These are phyloP conservation scores for Chrysina gloriosa DNA, from an alignment of 2,888 invertebrate species.

Conservation along the genomic window DNA sequence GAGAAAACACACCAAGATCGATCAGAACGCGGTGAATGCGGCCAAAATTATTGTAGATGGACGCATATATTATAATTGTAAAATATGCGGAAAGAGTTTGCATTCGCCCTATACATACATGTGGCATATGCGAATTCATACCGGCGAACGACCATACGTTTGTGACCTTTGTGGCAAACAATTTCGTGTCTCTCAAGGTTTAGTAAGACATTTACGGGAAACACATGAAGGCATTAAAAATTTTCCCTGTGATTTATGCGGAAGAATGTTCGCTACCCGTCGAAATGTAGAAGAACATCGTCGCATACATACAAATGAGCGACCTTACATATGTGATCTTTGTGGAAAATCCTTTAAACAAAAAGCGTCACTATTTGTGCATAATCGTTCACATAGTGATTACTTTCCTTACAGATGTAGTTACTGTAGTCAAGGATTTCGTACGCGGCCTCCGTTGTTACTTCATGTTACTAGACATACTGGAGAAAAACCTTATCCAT, in stretches of 20 bases:
- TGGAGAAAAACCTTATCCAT: conserved; percentile 72
- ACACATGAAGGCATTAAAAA: conserved; percentile 73
- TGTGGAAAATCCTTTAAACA: conserved; percentile 76
- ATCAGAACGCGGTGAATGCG: conserved; percentile 63
- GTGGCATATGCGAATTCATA: conserved; percentile 74
- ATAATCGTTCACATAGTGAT: conserved; percentile 70
- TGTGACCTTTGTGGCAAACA: conserved; percentile 76
- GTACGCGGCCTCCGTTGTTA: conserved; percentile 69
- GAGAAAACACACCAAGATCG: conserved; percentile 57
- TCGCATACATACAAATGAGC: conserved; percentile 72
- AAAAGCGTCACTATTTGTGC: conserved; percentile 74
- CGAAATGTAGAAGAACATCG: conserved; percentile 72
- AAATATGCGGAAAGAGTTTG: conserved; percentile 70
- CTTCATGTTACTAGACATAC: conserved; percentile 72
- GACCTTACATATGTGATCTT: conserved; percentile 69
- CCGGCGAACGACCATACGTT: conserved; percentile 74
- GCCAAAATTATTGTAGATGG: conserved; percentile 66
- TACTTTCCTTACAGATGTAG: conserved; percentile 70
- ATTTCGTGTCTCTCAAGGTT: conserved; percentile 74
- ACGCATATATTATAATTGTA: conserved; percentile 69
- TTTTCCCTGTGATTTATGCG: conserved; percentile 70
- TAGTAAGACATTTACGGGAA: conserved; percentile 72
- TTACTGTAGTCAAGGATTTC: conserved; percentile 72
- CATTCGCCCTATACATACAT: conserved; percentile 73
- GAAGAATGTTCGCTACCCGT: conserved; percentile 71